Evolutionary conservation across 2,888 invertebrate species (phyloP), one percentile per base, ranked within the genome.

Genomic region (Pharmacophagus antenor): DNA sequence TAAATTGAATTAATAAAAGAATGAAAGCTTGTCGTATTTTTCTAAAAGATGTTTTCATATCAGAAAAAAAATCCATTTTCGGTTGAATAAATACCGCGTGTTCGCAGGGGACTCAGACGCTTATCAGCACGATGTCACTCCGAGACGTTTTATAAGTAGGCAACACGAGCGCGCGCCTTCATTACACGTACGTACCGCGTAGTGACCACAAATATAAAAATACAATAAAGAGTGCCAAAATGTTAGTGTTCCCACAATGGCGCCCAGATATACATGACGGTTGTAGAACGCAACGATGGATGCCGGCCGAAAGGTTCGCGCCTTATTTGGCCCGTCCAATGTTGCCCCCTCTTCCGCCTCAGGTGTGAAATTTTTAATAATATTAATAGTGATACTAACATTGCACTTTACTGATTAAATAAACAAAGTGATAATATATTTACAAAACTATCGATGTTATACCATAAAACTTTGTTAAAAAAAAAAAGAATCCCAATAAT

Each of bases 221-320:
- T 67, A 63, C 62, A 63, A 70, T 67, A 72, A 74, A 70, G 67
- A 69, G 71, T 66, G 65, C 62, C 61, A 78, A 65, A 72, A 90
- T 91, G 91, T 84, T 91, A 74, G 84, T 88, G 76, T 88, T 85
- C 79, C 89, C 90, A 71, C 84, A 85, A 71, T 86, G 88, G 84
- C 81, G 84, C 63, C 76, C 82, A 62, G 84, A 85, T 61, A 66
- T 83, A 51, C 72, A 80, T 37, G 82, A 80, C 47, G 85, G 82
- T 23, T 89, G 91, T 70, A 79, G 88, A 65, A 73, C 81, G 20
- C 81, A 79, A 50, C 72, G 81, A 17, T 91, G 91, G 91, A 83
- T 87, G 76, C 82, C 88, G 12, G 86, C 84, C 1, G 87, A 88
- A 58, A 77, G 84, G 62, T 88, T 91, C 71, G 88, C 89, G 61